phyloP scores from a whole-genome alignment of 2,888 invertebrate genomes.

The Drosophila mimica region DNA sequence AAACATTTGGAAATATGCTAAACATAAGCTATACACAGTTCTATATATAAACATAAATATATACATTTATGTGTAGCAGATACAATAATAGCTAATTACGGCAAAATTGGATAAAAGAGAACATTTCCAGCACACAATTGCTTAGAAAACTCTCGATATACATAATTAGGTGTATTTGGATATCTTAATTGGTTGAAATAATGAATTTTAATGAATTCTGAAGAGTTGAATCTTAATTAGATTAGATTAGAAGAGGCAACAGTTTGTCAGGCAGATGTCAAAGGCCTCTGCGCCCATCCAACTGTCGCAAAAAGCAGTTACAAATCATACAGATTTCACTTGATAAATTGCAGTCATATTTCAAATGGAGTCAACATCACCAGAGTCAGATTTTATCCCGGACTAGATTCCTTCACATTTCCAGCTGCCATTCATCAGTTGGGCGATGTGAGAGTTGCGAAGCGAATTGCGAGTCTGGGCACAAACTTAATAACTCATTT shows the following conservation, averaged over 20 bases:
- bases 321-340: conserved; percentile 35
- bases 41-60: background rate
- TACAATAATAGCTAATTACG: conserved; percentile 61
- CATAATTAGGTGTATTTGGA: conserved; percentile 13
- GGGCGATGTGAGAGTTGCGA: conserved; percentile 13
- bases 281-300: conserved; percentile 4
- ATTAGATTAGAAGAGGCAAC: conserved; percentile 34
- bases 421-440: conserved; percentile 37
- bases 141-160: conserved; percentile 35
- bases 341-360: conserved; percentile 49
- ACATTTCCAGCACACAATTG: conserved; percentile 32
- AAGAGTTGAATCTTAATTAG: conserved; percentile 2
- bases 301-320: conserved; percentile 15
- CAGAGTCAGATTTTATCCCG: conserved; percentile 13
- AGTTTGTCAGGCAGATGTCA: conserved; percentile 54
- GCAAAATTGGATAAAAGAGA: conserved; percentile 10
- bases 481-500: conserved; percentile 75
- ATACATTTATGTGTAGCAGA: conserved; percentile 15
- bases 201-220: conserved; percentile 16
- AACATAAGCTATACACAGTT: conserved; percentile 32
- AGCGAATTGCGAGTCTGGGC: conserved; percentile 33
- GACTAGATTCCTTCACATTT: conserved; percentile 18
- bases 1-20: conserved; percentile 44
- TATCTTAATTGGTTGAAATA: conserved; percentile 21
- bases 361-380: conserved; percentile 1